Conservation (phyloP, 2,888 invertebrate genomes). For the Enchytraeus crypticus region DNA sequence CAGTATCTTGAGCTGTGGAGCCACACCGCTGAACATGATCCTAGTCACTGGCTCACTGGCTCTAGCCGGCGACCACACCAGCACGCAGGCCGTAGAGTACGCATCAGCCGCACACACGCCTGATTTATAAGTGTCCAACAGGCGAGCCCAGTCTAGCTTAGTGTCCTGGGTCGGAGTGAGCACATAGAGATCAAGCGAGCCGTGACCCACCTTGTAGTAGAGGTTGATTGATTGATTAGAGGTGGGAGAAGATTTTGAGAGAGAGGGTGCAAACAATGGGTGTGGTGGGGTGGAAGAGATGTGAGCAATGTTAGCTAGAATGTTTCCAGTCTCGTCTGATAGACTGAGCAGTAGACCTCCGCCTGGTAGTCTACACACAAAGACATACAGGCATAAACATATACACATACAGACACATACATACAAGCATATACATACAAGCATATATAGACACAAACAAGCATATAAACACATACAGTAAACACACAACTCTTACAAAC, state of each 20-base stretch:
- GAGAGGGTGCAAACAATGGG: neutral
- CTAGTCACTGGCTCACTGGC: neutral
- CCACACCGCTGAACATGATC: neutral
- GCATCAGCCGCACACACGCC: neutral
- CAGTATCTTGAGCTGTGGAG: neutral
- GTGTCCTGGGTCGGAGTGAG: slow-evolving; percentile 82
- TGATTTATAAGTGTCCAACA: neutral
- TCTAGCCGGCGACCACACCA: neutral
- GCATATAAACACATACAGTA: no score
- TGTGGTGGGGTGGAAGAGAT: neutral
- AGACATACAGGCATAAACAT: no score
- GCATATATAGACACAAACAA: no score
- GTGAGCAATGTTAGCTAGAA: neutral
- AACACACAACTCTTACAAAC: no score
- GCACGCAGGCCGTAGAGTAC: neutral
- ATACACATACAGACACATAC: no score
- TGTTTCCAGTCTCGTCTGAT: neutral
- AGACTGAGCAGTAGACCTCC: neutral
- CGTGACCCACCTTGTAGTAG: slow-evolving; percentile 81
- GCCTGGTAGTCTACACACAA: neutral
- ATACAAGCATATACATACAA: no score
- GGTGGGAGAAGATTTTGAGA: neutral
- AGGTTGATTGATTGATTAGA: slow-evolving; percentile 74
- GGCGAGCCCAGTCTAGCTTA: slow-evolving; percentile 47
- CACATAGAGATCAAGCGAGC: slow-evolving; percentile 89